Percentiles rank a stretch among this genome's conserved stretches.
These are phyloP conservation scores for Phenganax marumi DNA, from an alignment of 92 coral and sea anemone genomes.

Conservation along the genomic window DNA sequence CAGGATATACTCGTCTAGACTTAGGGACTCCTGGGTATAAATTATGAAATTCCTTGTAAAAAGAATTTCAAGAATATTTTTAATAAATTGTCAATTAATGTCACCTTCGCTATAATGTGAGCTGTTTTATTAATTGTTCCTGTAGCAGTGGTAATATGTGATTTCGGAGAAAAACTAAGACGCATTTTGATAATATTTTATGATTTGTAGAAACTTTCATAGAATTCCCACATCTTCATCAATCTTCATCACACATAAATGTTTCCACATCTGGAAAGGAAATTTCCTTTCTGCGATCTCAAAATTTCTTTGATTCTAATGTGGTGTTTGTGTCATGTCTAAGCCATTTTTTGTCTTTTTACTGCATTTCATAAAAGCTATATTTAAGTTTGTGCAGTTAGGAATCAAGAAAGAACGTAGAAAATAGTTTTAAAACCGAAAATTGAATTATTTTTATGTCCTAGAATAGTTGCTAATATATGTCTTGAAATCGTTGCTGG, in stretches of 20 bases:
- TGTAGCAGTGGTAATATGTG: not conserved
- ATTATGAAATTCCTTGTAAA: no score
- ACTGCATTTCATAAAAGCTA: no score
- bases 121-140: not conserved
- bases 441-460: no score
- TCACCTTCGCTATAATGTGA: constrained; percentile 1
- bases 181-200: constrained; percentile 1
- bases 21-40: no score
- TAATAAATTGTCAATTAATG: not conserved
- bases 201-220: not conserved
- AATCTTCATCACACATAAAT: not conserved
- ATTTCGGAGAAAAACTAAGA: not conserved
- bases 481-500: no score
- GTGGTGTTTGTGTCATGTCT: not conserved
- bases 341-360: not conserved
- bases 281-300: not conserved
- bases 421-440: no score
- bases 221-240: not conserved
- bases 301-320: not conserved
- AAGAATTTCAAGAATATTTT: not conserved
- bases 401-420: no score
- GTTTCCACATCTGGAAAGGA: not conserved
- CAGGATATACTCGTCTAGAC: no score
- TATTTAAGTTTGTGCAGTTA: no score
- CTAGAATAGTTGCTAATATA: no score